These are phyloP conservation scores for Tupaia tana DNA, from an alignment of 2,113 vertebrate species.

Conservation along the genomic window DNA sequence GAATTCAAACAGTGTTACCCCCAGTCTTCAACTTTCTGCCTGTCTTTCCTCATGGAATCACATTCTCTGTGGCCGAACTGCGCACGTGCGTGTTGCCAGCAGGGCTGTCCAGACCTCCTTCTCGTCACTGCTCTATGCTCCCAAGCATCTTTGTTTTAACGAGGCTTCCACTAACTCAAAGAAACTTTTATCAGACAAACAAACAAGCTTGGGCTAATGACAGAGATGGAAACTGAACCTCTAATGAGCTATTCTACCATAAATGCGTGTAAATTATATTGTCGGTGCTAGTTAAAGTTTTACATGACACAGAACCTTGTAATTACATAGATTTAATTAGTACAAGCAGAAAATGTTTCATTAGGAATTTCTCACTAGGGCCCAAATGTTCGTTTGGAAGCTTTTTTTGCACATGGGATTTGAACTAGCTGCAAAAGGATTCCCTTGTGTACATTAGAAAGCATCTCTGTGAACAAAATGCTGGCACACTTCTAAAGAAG, in stretches of 20 bases:
- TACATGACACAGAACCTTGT: not conserved
- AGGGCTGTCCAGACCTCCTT: not conserved
- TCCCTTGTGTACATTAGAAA: not conserved
- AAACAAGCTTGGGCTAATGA: not conserved
- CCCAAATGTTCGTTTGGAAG: not conserved
- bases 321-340: not conserved
- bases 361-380: not conserved
- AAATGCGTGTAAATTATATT: not conserved
- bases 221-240: rapidly evolving
- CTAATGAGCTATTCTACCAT: not conserved
- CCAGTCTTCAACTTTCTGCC: not conserved
- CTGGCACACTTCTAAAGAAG: too few species aligned
- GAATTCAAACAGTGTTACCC: not conserved
- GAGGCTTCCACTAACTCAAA: not conserved
- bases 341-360: not conserved
- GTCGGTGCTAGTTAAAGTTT: not conserved
- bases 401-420: not conserved
- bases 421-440: not conserved
- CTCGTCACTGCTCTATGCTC: too few species aligned
- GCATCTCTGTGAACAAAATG: not conserved
- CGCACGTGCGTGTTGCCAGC: rapidly evolving
- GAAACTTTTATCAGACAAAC: not conserved
- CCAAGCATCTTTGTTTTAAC: not conserved
- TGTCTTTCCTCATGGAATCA: rapidly evolving
- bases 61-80: too few species aligned